Conservation (phyloP, 2,797 vertebrate genomes). For the Dicrostonyx torquatus region DNA sequence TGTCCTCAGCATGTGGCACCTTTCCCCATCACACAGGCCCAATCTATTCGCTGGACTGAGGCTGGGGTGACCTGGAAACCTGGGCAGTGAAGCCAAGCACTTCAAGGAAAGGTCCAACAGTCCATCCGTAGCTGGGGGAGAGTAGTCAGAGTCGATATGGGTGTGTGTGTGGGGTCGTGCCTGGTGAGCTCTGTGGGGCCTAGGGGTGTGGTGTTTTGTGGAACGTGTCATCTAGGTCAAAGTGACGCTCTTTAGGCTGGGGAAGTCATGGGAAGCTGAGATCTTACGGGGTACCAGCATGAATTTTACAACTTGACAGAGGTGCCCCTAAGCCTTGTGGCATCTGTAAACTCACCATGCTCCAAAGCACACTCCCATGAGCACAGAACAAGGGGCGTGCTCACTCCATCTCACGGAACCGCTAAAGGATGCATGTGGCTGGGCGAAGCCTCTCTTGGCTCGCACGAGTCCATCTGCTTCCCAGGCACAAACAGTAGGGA, state of each 20-base stretch:
- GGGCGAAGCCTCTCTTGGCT: neutral
- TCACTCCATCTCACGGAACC: neutral
- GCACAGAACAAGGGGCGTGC: neutral
- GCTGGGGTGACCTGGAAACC: neutral
- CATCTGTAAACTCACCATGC: rapidly evolving
- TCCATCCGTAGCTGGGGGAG: neutral
- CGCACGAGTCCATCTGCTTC: neutral
- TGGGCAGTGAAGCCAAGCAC: neutral
- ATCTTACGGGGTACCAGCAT: neutral
- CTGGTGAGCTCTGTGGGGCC: neutral
- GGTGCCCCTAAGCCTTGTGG: neutral
- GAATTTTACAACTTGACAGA: neutral
- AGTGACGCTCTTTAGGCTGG: neutral
- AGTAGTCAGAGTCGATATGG: neutral
- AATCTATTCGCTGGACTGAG: neutral
- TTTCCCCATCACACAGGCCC: too few relatives aligned
- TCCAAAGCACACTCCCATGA: neutral
- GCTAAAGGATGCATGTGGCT: neutral
- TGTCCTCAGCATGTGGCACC: neutral
- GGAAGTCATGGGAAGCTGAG: neutral
- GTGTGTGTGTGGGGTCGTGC: neutral
- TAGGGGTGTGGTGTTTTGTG: neutral
- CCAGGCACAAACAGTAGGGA: neutral
- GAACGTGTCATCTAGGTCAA: neutral
- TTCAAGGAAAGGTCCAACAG: neutral